Percentiles rank a stretch among this genome's conserved stretches.
These are phyloP conservation scores for Ischnus inquisitorius DNA, from an alignment of 2,888 invertebrate genomes.

Conservation along the genomic window DNA sequence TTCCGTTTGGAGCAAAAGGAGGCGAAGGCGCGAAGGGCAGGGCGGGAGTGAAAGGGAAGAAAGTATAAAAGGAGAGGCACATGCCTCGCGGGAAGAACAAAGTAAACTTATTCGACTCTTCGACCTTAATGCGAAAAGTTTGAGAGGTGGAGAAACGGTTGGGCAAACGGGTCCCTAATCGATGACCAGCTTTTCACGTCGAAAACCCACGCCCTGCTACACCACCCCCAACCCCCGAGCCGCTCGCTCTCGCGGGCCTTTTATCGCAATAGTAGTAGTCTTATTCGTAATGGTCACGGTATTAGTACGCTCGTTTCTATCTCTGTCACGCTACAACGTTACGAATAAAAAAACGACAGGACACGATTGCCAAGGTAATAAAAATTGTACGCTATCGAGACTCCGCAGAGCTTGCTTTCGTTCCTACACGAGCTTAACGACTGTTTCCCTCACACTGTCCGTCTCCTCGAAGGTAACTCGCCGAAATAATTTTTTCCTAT, in stretches of 20 bases:
- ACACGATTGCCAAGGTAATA: conserved; percentile 43
- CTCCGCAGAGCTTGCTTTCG: conserved; percentile 17
- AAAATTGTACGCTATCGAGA: conserved; percentile 46
- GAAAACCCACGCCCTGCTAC: conserved; percentile 27
- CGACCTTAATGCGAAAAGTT: conserved; percentile 77
- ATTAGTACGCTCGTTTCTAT: conserved; percentile 36
- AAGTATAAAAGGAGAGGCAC: conserved; percentile 23
- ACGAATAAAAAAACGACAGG: conserved; percentile 12
- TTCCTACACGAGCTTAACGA: conserved; percentile 42
- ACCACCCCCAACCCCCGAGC: no score
- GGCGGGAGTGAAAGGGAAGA: conserved; percentile 6
- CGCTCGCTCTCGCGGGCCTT: not conserved
- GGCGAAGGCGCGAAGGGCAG: conserved; percentile 9
- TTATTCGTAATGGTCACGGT: conserved; percentile 46
- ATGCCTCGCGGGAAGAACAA: conserved; percentile 53
- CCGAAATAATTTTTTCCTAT: not conserved
- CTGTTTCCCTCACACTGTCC: conserved; percentile 9
- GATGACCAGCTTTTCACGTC: conserved; percentile 54
- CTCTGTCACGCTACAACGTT: conserved; percentile 15
- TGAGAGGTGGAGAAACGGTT: conserved; percentile 72
- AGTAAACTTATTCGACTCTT: conserved; percentile 74
- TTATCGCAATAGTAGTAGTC: conserved; percentile 38
- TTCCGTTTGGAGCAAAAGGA: not conserved
- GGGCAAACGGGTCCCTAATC: conserved; percentile 62
- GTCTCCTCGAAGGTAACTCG: conserved; percentile 21